Percentiles rank a stretch among this genome's conserved stretches.
phyloP scores from a whole-genome alignment of 2,888 invertebrate species.

The Aleiodes leptofemur region DNA sequence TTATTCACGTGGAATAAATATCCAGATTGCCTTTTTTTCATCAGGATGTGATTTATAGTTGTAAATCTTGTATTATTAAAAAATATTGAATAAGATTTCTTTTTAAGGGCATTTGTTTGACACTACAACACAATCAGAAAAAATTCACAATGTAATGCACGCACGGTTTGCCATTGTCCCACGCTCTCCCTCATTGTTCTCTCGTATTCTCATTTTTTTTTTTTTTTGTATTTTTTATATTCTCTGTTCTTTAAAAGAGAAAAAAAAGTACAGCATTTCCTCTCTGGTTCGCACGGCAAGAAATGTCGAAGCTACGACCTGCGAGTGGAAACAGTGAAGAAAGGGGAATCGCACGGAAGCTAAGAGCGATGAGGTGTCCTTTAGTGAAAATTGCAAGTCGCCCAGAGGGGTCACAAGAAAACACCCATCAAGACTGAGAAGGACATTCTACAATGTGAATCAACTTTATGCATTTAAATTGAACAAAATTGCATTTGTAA shows the following conservation, averaged over 20 bases:
- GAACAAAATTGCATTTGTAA: no score
- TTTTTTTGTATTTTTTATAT: constrained; percentile 3
- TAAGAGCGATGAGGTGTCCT: constrained; percentile 12
- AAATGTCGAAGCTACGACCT: constrained; percentile 36
- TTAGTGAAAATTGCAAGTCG: constrained; percentile 29
- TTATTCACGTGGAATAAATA: neutral
- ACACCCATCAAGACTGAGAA: constrained; percentile 7
- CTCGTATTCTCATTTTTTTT: constrained; percentile 44
- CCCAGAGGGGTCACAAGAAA: constrained; percentile 25
- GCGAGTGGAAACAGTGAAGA: constrained; percentile 17
- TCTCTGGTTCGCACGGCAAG: constrained; percentile 55
- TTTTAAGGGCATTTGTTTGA: constrained; percentile 24
- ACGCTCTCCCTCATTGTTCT: constrained; percentile 69
- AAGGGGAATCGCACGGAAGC: constrained; percentile 2
- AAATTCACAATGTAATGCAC: constrained; percentile 60
- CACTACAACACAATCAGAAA: constrained; percentile 30
- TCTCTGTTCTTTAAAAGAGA: constrained; percentile 41
- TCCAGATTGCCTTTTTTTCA: no score
- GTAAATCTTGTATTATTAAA: neutral
- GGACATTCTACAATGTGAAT: neutral
- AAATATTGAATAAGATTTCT: no score
- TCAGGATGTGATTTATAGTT: constrained; percentile 16
- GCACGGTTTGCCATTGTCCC: constrained; percentile 62
- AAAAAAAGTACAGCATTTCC: constrained; percentile 46
- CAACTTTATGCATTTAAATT: constrained; percentile 5